Conservation (phyloP, 2,888 invertebrate genomes). For the Drosophila kuntzei region DNA sequence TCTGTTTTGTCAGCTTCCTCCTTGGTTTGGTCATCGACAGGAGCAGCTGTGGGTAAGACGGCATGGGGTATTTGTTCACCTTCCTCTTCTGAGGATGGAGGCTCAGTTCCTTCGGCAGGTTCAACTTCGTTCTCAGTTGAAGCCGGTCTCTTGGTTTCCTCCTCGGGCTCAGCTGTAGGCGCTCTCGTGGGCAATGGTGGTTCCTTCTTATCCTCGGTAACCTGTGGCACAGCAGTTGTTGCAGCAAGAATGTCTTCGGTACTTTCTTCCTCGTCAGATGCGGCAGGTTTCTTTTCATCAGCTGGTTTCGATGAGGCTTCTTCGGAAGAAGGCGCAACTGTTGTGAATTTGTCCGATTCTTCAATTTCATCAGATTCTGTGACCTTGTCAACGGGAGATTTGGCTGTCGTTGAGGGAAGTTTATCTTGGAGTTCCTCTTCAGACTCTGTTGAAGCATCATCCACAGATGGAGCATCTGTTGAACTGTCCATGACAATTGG, state of each 20-base stretch:
- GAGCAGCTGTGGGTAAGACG: slow-evolving; percentile 27
- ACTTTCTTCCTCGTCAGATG: slow-evolving; percentile 36
- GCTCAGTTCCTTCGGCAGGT: slow-evolving; percentile 36
- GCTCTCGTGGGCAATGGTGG: slow-evolving; percentile 12
- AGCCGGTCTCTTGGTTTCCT: slow-evolving; percentile 31
- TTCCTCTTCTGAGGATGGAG: slow-evolving; percentile 39
- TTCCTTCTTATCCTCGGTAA: slow-evolving; percentile 15
- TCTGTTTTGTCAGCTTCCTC: slow-evolving; percentile 42
- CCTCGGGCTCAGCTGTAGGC: slow-evolving; percentile 2
- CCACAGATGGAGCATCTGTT: slow-evolving; percentile 41
- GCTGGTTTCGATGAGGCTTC: slow-evolving; percentile 30
- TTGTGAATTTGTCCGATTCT: slow-evolving; percentile 45
- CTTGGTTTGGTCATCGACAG: slow-evolving; percentile 35
- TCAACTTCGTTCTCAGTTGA: slow-evolving; percentile 30
- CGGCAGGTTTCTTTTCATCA: slow-evolving; percentile 38
- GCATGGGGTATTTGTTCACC: slow-evolving; percentile 16
- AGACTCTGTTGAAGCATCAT: slow-evolving; percentile 57
- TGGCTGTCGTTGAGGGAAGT: slow-evolving; percentile 40
- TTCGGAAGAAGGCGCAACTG: slow-evolving; percentile 39
- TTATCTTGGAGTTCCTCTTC: slow-evolving; percentile 41
- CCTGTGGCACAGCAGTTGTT: slow-evolving; percentile 22
- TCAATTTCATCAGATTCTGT: slow-evolving; percentile 41
- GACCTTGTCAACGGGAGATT: slow-evolving; percentile 34
- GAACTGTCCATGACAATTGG: slow-evolving; percentile 27
- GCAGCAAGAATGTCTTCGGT: slow-evolving; percentile 12